These are phyloP conservation scores for Odiellus spinosus DNA, from an alignment of 2,888 invertebrate species.

Conservation along the genomic window DNA sequence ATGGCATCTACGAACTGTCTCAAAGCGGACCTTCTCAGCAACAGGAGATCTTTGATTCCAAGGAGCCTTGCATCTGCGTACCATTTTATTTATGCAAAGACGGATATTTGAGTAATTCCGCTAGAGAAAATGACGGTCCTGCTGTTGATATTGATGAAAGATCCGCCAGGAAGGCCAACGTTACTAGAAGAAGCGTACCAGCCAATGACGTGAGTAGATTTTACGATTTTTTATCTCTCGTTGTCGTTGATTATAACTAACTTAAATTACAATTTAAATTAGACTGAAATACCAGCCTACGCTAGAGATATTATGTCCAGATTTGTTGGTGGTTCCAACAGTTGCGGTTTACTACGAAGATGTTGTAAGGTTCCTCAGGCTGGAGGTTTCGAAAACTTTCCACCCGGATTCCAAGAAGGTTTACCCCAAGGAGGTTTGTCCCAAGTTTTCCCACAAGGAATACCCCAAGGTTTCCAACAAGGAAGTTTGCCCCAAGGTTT, in stretches of 20 bases:
- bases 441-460: not conserved
- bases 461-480: not conserved
- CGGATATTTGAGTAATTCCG: conserved; percentile 15
- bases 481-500: not conserved
- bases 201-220: not conserved
- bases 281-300: conserved; percentile 15
- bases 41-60: not conserved
- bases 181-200: not conserved
- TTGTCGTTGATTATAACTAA: not conserved
- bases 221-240: not conserved
- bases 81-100: conserved; percentile 21
- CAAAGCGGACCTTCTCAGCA: not conserved
- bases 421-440: not conserved
- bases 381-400: not conserved
- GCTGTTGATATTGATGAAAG: conserved; percentile 10
- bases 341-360: conserved; percentile 19
- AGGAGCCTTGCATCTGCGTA: conserved; percentile 19
- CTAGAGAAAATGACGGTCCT: conserved; percentile 2
- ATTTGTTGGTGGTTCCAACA: conserved; percentile 17
- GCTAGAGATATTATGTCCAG: conserved; percentile 19
- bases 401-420: not conserved
- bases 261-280: no score
- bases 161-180: not conserved
- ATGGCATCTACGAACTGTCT: not conserved
- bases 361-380: conserved; percentile 17